These are phyloP conservation scores for Benthosema pterotum DNA, from an alignment of 2,797 vertebrate genomes.

Conservation along the genomic window DNA sequence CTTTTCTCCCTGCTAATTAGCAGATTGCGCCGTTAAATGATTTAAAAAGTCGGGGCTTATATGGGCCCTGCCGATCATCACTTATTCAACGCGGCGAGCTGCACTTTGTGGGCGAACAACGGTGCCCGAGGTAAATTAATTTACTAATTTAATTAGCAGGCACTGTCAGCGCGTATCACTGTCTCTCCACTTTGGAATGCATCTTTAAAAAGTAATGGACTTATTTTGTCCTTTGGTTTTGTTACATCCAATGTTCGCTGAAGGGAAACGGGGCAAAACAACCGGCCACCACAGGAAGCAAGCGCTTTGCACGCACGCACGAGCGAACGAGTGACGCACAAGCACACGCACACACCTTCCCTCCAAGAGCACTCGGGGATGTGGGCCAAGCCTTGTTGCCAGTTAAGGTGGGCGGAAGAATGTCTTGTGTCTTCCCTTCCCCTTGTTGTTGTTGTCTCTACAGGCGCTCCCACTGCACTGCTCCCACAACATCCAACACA, in stretches of 20 bases:
- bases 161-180: conserved; percentile 79
- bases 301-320: conserved; percentile 7
- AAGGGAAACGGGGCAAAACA: conserved; percentile 63
- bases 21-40: conserved; percentile 88
- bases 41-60: conserved; percentile 84
- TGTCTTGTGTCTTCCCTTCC: conserved; percentile 14
- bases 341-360: conserved; percentile 6
- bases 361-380: conserved; percentile 8
- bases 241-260: conserved; percentile 69
- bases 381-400: conserved; percentile 25
- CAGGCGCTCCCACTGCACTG: conserved; percentile 19
- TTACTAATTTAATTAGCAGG: conserved; percentile 83
- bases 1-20: conserved; percentile 85
- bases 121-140: conserved; percentile 83
- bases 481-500: conserved; percentile 2
- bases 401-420: conserved; percentile 35
- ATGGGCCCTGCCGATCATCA: conserved; percentile 80
- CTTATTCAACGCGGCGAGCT: conserved; percentile 80
- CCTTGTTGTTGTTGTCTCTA: conserved; percentile 27
- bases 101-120: conserved; percentile 72
- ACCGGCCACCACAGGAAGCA: conserved; percentile 45
- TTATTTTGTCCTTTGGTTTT: conserved; percentile 72
- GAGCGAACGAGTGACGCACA: conserved; percentile 9
- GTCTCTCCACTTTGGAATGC: conserved; percentile 69
- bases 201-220: conserved; percentile 74